Conservation (phyloP, 2,797 vertebrate genomes). For the Pipistrellus kuhlii region DNA sequence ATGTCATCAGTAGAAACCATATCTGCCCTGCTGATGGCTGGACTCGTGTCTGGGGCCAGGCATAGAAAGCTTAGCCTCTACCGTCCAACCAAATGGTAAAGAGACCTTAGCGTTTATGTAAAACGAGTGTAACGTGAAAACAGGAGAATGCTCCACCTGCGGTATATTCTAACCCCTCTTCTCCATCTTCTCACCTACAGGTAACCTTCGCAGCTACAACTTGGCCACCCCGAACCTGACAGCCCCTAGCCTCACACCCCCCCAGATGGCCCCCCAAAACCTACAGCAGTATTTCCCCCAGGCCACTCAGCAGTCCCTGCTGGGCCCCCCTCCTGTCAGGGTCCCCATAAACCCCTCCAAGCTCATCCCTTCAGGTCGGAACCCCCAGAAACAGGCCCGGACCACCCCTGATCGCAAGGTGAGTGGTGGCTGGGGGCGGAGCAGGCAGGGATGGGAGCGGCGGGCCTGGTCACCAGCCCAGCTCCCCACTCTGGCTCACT, state of each 20-base stretch:
- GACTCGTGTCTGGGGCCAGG: neutral
- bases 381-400: constrained; percentile 91
- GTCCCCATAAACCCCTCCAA: constrained; percentile 93
- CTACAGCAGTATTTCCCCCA: constrained; percentile 95
- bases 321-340: constrained; percentile 95
- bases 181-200: constrained; percentile 78
- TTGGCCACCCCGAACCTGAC: constrained; percentile 90
- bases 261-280: constrained; percentile 83
- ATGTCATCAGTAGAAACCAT: neutral
- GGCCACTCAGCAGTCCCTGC: constrained; percentile 93
- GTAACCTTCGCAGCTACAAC: constrained; percentile 90
- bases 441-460: neutral
- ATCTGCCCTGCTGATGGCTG: neutral
- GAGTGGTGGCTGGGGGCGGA: constrained; percentile 62
- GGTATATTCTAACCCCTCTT: constrained; percentile 17
- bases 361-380: constrained; percentile 90
- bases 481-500: neutral
- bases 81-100: too few relatives aligned
- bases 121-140: too few relatives aligned
- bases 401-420: constrained; percentile 89
- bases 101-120: too few relatives aligned
- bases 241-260: constrained; percentile 92
- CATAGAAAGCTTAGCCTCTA: neutral
- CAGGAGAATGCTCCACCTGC: too few relatives aligned
- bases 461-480: neutral